Evolutionary conservation across 2,113 vertebrate species (phyloP), one percentile per base, ranked within the genome.

Genomic region (Gavialis gangeticus): DNA sequence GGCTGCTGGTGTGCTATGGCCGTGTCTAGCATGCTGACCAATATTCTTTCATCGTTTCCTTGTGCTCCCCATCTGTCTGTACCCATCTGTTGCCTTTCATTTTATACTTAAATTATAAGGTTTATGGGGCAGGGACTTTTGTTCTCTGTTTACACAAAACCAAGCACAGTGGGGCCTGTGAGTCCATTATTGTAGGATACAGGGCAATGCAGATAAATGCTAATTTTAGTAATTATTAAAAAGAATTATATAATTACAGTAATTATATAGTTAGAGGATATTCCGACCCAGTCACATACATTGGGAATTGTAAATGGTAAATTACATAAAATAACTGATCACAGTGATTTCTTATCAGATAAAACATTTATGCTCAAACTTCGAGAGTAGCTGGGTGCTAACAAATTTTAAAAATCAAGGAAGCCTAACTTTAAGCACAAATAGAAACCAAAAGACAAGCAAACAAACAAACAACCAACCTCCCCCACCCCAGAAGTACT

Each of bases 51-150:
- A 46, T 82, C 54, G 6, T 54, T 87, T 67, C 30, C 63, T 19
- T 13, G n/a, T 27, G 54, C 87, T 93, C 37, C 82, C 21, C 27
- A 37, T 37, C 56, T 81, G 18, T 28, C 24, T 0, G 0, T 37
- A 37, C 56, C 60, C 60, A 58, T 90, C 79, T 90, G 55, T 58
- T 22, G 12, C 54, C 16, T 84, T 63, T 59, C 30, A 12, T 75
- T 87, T 89, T 64, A 76, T 7, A 7, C 57, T 75, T 25, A 15
- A 46, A 21, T 69, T 14, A 82, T 82, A 73, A 93, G 55, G 22
- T 87, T 73, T 67, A 46, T 80, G 81, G 37, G 27, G 4, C 57
- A 73, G 7, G 37, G n/a, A 25, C 12, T n/a, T 16, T 30, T 64
- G 2, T 81, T 27, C 80, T 92, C 59, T 46, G 24, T n/a, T 57